Evolutionary conservation across 2,888 invertebrate species (phyloP), one percentile per base, ranked within the genome.

Genomic region (Sinelater perroti): DNA sequence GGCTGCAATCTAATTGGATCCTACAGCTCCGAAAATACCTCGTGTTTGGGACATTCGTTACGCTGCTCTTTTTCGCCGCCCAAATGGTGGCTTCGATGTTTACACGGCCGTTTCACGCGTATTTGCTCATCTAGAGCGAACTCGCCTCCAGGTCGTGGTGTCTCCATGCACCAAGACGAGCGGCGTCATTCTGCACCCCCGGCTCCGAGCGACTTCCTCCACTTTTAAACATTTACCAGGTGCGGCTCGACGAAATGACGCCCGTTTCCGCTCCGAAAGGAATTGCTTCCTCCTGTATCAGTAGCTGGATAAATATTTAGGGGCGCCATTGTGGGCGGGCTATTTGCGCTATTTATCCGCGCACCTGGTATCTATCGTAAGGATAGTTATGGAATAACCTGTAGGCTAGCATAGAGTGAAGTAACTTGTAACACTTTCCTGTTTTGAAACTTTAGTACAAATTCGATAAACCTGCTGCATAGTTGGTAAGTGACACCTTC

Each of bases 221-320:
- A 42, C 53, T 60, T 56, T 52, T 60, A 46, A 55, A 56, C 21
- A 57, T 44, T 46, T 55, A 44, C 63, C 61, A 65, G 60, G 60
- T 65, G 64, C 52, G 54, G 31, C 33, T 54, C 40, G 16, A n/a
- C n/a, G n/a, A 30, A 52, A 47, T 54, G 64, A 66, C 63, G 60
- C 51, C 47, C 52, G 55, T 60, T 56, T 66, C 66, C 66, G 65
- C 50, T 63, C 54, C 46, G 31, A 56, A 66, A 65, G 59, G 61
- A 61, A 65, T 65, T 61, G 28, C 65, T 63, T 66, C 65, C 66
- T 65, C 62, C 60, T 56, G 51, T 52, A 56, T 56, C 47, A 18
- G 17, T 47, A 53, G 46, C 46, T 46, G 21, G 8, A 26, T 40
- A 57, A 46, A 57, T 52, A 40, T 46, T 54, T 54, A 38, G 21